These are phyloP conservation scores for Copidosoma floridanum DNA, from an alignment of 1,140 invertebrate species.

Conservation along the genomic window DNA sequence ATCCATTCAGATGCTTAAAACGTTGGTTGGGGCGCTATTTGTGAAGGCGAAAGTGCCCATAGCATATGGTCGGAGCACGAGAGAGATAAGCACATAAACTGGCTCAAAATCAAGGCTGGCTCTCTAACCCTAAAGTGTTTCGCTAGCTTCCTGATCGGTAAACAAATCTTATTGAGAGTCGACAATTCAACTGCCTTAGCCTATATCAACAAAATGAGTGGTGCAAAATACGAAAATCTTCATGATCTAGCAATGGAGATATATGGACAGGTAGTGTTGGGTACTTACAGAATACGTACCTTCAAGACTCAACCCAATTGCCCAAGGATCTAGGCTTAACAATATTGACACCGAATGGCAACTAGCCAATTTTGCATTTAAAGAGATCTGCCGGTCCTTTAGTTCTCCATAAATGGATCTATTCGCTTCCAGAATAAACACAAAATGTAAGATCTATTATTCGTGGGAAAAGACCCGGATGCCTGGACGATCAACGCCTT, in stretches of 20 bases:
- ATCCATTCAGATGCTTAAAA: conserved; percentile 45
- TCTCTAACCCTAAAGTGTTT: conserved; percentile 45
- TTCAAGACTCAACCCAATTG: not conserved
- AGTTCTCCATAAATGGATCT: conserved; percentile 15
- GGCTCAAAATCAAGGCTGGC: conserved; percentile 40
- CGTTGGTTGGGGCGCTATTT: conserved; percentile 43
- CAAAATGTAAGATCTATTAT: conserved; percentile 16
- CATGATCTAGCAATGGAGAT: not conserved
- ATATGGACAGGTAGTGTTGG: not conserved
- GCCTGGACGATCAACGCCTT: conserved; percentile 19
- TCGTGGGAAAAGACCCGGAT: conserved; percentile 13
- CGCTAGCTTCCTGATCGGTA: conserved; percentile 21
- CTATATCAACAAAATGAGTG: conserved; percentile 14
- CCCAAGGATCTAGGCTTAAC: not conserved
- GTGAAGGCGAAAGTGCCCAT: conserved; percentile 25
- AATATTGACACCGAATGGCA: conserved; percentile 1
- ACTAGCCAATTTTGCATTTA: not conserved
- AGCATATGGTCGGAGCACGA: conserved; percentile 36
- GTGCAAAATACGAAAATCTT: not conserved
- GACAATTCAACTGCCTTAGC: conserved; percentile 13
- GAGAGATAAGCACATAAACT: conserved; percentile 41
- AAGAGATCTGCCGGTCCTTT: conserved; percentile 4
- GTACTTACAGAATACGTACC: conserved; percentile 2
- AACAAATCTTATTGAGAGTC: conserved; percentile 4
- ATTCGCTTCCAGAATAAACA: conserved; percentile 14